Conservation (phyloP, 2,888 invertebrate genomes). For the Apamea monoglypha region DNA sequence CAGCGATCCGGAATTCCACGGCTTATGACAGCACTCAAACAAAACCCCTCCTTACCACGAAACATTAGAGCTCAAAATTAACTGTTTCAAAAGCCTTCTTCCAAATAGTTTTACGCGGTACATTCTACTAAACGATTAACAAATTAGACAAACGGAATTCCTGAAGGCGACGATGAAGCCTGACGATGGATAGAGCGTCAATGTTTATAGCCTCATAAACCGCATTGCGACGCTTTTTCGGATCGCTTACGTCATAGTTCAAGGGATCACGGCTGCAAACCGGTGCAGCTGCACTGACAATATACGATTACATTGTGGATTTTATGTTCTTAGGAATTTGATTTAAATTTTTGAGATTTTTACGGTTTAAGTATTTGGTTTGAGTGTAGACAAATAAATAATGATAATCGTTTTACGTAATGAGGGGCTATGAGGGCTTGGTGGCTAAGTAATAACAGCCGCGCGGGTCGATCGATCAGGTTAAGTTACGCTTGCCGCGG, state of each 20-base stretch:
- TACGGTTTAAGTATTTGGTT: conserved; percentile 6
- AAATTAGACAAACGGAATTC: conserved; percentile 61
- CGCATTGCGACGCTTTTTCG: conserved; percentile 57
- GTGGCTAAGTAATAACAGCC: background rate
- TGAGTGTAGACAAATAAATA: background rate
- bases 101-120: conserved; percentile 60
- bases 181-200: conserved; percentile 38
- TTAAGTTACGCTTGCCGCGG: background rate
- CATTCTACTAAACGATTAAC: conserved; percentile 65
- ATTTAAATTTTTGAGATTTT: conserved; percentile 6
- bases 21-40: conserved; percentile 24
- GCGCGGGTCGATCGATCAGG: background rate
- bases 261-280: background rate
- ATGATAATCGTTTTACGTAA: background rate
- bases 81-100: background rate
- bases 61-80: conserved; percentile 35
- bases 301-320: conserved; percentile 14
- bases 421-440: background rate
- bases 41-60: conserved; percentile 45
- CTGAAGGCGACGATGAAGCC: too few relatives aligned
- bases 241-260: conserved; percentile 45
- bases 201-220: conserved; percentile 52
- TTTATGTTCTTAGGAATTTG: conserved; percentile 14
- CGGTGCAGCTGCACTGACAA: conserved; percentile 25
- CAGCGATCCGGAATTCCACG: conserved; percentile 59